Conservation (phyloP, 2,888 invertebrate genomes). For the Coecobrya sp. region DNA sequence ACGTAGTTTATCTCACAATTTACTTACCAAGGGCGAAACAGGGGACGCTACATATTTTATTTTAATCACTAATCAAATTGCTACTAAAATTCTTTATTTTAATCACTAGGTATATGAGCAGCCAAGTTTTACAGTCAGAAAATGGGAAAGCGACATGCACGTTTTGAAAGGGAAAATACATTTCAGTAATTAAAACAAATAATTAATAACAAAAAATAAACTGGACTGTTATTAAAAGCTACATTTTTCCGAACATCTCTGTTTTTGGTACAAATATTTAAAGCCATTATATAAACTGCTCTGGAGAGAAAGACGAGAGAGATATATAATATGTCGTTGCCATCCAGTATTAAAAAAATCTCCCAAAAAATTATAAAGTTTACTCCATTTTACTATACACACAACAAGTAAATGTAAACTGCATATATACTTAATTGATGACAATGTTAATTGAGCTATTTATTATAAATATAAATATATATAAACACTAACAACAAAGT, state of each 20-base stretch:
- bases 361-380: background rate
- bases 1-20: background rate
- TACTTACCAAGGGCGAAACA: background rate
- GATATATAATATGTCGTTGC: slow-evolving; percentile 27
- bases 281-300: slow-evolving; percentile 1
- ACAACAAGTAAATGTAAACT: background rate
- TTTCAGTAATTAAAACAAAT: background rate
- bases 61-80: too few species aligned
- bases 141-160: background rate
- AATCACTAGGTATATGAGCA: too few species aligned
- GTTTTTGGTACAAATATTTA: background rate
- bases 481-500: slow-evolving; percentile 24
- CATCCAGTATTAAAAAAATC: slow-evolving; percentile 54
- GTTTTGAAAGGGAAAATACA: background rate
- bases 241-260: background rate
- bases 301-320: background rate
- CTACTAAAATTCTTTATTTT: too few species aligned
- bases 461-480: too few species aligned
- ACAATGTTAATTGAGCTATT: slow-evolving; percentile 28
- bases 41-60: background rate
- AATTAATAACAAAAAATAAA: background rate
- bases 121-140: background rate
- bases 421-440: background rate
- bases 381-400: background rate
- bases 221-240: background rate